Conservation (phyloP, 1,140 invertebrate species). For the Microplitis mediator region DNA sequence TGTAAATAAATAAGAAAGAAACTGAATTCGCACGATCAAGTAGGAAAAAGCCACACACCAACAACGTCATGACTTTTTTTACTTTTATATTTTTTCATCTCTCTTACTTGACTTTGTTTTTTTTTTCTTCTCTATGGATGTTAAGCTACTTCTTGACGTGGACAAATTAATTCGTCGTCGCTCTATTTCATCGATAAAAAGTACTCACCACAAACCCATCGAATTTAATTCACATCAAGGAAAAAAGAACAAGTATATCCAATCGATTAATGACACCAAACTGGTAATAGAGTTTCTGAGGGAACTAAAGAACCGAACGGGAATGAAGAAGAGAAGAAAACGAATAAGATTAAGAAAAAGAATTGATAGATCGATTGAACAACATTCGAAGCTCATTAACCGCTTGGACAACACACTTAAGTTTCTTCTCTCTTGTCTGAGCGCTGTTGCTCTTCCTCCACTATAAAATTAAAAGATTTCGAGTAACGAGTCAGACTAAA, state of each 20-base stretch:
- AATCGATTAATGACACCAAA: constrained; percentile 14
- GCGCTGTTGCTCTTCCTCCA: neutral
- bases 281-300: neutral
- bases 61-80: constrained; percentile 12
- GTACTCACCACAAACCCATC: neutral
- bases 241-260: constrained; percentile 5
- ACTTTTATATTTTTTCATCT: neutral
- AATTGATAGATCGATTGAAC: constrained; percentile 18
- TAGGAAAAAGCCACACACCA: constrained; percentile 4
- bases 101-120: neutral
- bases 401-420: neutral
- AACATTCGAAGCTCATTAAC: constrained; percentile 21
- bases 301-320: neutral
- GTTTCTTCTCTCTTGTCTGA: neutral
- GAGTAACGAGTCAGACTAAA: neutral
- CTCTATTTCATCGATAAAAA: neutral
- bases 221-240: constrained; percentile 10
- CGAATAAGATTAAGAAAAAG: neutral
- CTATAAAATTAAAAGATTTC: constrained; percentile 17
- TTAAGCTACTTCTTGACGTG: constrained; percentile 9
- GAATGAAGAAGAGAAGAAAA: too few relatives aligned
- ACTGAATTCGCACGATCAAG: constrained; percentile 37
- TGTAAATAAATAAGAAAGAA: constrained; percentile 55
- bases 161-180: constrained; percentile 20
- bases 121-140: neutral